phyloP scores from a whole-genome alignment of 1,140 invertebrate genomes.

The Drosophila varians region DNA sequence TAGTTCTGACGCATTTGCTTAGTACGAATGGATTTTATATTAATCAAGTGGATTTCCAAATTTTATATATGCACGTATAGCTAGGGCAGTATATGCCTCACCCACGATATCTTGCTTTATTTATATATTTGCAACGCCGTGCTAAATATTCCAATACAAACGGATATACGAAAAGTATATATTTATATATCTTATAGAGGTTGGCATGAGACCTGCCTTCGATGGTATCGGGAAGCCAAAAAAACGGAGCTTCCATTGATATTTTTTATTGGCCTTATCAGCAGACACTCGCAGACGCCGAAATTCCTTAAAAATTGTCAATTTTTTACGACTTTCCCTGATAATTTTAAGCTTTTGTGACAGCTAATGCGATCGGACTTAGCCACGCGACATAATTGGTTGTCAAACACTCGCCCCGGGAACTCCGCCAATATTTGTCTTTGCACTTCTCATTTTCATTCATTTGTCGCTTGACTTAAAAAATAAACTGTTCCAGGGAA shows the following conservation, averaged over 20 bases:
- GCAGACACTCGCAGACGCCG: not conserved
- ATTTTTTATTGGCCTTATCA: constrained; percentile 41
- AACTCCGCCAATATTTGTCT: constrained; percentile 30
- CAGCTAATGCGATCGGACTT: constrained; percentile 28
- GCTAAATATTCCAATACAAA: constrained; percentile 42
- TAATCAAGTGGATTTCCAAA: constrained; percentile 48
- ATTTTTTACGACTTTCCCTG: constrained; percentile 16
- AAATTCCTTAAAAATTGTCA: constrained; percentile 13
- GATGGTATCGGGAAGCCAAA: not conserved
- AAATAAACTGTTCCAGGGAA: constrained; percentile 1
- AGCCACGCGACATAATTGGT: constrained; percentile 32
- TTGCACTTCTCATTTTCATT: constrained; percentile 30
- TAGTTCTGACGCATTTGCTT: constrained; percentile 21
- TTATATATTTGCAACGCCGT: constrained; percentile 37
- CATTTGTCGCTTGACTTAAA: constrained; percentile 10
- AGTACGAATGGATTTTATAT: not conserved
- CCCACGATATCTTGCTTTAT: constrained; percentile 12
- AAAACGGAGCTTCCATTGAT: constrained; percentile 29
- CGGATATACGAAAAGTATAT: constrained; percentile 10
- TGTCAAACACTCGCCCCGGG: constrained; percentile 21
- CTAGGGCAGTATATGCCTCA: not conserved
- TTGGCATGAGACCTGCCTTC: not conserved
- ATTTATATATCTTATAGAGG: constrained; percentile 18
- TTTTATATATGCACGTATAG: not conserved
- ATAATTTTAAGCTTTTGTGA: constrained; percentile 26